These are phyloP conservation scores for Aythya fuligula DNA, from an alignment of 2,797 vertebrate genomes.

Conservation along the genomic window DNA sequence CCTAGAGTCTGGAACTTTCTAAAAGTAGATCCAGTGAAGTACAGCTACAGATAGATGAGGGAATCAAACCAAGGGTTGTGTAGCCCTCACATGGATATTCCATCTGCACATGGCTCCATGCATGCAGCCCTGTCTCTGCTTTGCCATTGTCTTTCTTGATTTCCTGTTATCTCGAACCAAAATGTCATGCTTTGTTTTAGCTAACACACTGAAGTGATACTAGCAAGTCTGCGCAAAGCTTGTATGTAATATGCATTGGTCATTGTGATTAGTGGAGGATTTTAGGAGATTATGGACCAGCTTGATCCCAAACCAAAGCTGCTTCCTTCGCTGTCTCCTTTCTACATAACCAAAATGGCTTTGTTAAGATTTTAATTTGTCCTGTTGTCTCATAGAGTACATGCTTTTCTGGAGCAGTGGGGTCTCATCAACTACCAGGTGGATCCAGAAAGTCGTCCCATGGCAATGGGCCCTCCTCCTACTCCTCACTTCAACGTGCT, in stretches of 20 bases:
- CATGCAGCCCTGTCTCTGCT: neutral
- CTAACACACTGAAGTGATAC: neutral
- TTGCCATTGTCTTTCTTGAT: neutral
- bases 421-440: slow-evolving; percentile 98
- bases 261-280: neutral
- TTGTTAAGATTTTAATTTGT: neutral
- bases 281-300: neutral
- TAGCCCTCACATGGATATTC: rapidly evolving
- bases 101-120: neutral
- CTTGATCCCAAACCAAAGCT: neutral
- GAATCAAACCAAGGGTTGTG: neutral
- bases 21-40: neutral
- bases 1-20: neutral
- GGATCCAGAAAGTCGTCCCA: slow-evolving; percentile 92
- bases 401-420: slow-evolving; percentile 98
- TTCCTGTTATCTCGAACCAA: neutral
- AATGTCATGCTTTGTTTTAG: neutral
- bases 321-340: neutral
- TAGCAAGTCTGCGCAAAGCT: neutral
- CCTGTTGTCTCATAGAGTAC: slow-evolving; percentile 79
- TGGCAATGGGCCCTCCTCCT: slow-evolving; percentile 96
- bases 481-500: slow-evolving; percentile 97
- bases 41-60: neutral
- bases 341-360: rapidly evolving
- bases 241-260: rapidly evolving